A percentile compares a stretch with the other conserved stretches of the same genome.
Conservation (phyloP, 2,888 invertebrate species). For the Rhopalosiphum nymphaeae region DNA sequence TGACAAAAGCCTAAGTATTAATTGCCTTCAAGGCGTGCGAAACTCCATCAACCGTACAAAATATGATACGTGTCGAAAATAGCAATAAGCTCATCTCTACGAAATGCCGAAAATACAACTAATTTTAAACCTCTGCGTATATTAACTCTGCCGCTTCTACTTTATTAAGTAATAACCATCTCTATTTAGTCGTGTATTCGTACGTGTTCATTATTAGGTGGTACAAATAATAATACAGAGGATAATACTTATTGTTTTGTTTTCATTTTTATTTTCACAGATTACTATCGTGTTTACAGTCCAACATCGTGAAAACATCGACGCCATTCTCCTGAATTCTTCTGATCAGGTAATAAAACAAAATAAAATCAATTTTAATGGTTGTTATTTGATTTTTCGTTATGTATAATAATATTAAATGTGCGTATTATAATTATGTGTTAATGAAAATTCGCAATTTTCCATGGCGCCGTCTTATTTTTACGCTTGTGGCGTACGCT, state of each 20-base stretch:
- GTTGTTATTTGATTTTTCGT: not conserved
- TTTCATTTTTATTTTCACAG: constrained; percentile 29
- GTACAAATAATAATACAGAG: not conserved
- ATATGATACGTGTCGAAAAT: constrained; percentile 61
- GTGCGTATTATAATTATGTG: not conserved
- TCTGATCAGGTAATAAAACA: constrained; percentile 21
- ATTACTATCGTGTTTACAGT: not conserved
- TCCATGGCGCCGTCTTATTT: not conserved
- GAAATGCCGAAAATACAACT: constrained; percentile 40
- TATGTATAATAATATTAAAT: not conserved
- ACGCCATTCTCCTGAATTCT: not conserved
- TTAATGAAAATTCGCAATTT: constrained; percentile 42
- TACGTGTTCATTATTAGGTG: constrained; percentile 27
- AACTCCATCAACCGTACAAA: constrained; percentile 38
- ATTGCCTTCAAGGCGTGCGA: constrained; percentile 52
- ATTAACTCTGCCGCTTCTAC: constrained; percentile 6
- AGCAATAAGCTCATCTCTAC: constrained; percentile 42
- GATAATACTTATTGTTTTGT: constrained; percentile 16
- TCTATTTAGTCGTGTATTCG: not conserved
- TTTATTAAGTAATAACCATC: not conserved
- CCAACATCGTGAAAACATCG: not conserved
- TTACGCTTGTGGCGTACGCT: not conserved
- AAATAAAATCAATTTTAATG: not conserved
- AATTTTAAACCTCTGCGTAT: constrained; percentile 49
- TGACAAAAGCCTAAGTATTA: constrained; percentile 62